phyloP scores from a whole-genome alignment of 2,797 vertebrate species.

The Schizopygopsis malacanthus region DNA sequence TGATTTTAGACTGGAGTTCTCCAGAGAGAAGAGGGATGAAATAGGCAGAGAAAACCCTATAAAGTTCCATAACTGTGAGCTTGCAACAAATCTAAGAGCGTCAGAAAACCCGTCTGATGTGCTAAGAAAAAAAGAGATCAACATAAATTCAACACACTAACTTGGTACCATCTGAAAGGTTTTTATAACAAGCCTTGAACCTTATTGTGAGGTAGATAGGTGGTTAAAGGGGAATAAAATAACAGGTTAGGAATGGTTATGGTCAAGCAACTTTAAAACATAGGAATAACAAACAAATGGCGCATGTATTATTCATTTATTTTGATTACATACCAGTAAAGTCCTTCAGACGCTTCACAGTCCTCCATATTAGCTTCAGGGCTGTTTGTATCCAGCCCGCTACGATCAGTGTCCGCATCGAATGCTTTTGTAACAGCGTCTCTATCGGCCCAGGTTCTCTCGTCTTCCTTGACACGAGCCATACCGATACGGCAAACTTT shows the following conservation, averaged over 20 bases:
- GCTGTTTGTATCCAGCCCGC: neutral
- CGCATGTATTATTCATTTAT: neutral
- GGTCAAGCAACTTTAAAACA: neutral
- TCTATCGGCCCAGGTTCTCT: neutral
- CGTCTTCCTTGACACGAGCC: slow-evolving; percentile 7
- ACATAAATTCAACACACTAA: neutral
- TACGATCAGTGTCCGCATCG: neutral
- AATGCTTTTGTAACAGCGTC: neutral
- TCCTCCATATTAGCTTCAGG: neutral
- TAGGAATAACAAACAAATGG: accelerated
- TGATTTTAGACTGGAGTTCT: neutral
- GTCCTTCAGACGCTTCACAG: neutral
- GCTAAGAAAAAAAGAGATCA: slow-evolving; percentile 47
- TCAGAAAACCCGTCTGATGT: slow-evolving; percentile 61
- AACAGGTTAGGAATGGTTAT: neutral
- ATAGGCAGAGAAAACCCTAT: slow-evolving; percentile 23
- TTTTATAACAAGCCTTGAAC: neutral
- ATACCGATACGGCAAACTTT: neutral
- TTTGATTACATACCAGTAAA: slow-evolving; percentile 56
- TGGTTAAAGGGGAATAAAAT: neutral
- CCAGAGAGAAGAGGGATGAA: slow-evolving; percentile 19
- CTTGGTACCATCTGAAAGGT: neutral
- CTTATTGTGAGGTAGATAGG: neutral
- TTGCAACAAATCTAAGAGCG: slow-evolving; percentile 64
- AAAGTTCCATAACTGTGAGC: slow-evolving; percentile 50